Evolutionary conservation across 2,113 vertebrate genomes (phyloP).

Genomic region (Odontesthes bonariensis): DNA sequence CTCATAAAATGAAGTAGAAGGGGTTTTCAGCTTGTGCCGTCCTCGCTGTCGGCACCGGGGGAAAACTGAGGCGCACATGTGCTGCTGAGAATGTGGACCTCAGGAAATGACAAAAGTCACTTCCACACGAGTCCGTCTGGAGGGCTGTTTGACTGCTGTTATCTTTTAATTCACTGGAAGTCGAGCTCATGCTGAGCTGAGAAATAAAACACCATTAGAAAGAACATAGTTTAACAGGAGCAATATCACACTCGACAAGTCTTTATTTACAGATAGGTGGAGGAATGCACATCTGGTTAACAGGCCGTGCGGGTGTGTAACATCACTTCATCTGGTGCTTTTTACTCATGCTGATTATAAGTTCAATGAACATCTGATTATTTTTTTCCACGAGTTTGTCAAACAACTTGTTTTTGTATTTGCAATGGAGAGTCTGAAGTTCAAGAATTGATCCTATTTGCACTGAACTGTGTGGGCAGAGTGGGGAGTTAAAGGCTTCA

Average conservation of each 20-base stretch:
- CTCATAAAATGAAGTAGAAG: not conserved
- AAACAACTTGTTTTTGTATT: not conserved
- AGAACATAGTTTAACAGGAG: not conserved
- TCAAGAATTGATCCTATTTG: not conserved
- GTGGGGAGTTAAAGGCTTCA: not conserved
- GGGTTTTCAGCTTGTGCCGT: not conserved
- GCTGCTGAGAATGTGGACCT: conserved; percentile 21
- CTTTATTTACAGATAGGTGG: not conserved
- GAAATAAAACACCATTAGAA: not conserved
- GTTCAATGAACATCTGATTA: not conserved
- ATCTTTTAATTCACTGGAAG: not conserved
- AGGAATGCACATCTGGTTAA: conserved; percentile 9
- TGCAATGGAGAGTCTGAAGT: not conserved
- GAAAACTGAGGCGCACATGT: not conserved
- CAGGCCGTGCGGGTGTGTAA: conserved; percentile 10
- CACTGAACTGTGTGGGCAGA: conserved; percentile 5
- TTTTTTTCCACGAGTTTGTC: not conserved
- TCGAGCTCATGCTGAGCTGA: not conserved
- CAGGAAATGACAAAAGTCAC: conserved; percentile 19
- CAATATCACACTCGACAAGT: not conserved
- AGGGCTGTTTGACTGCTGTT: not conserved
- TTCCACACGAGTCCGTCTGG: not conserved
- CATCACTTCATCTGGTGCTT: conserved; percentile 4
- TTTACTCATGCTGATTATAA: not conserved
- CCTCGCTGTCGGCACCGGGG: not conserved